Evolutionary conservation across 2,888 invertebrate species (phyloP).

Genomic region (Xestoiulus laeticollis): DNA sequence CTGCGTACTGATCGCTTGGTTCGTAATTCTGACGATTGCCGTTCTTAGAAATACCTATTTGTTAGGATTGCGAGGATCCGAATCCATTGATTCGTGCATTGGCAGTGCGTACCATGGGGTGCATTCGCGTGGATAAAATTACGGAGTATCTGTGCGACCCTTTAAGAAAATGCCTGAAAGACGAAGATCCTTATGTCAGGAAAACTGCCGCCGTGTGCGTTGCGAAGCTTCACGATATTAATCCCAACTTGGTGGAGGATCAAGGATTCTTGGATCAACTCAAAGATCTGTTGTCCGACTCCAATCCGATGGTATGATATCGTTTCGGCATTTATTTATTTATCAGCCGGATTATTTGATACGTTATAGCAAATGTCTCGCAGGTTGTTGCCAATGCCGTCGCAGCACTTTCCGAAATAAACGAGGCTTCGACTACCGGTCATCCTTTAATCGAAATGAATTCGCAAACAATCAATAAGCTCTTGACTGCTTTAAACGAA

Average conservation of each 20-base stretch:
- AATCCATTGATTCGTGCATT: constrained; percentile 98
- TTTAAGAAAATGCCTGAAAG: constrained; percentile 79
- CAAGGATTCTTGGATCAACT: constrained; percentile 97
- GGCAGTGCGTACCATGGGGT: constrained; percentile 99
- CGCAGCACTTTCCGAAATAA: constrained; percentile 97
- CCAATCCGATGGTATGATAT: constrained; percentile 93
- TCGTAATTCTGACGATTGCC: not conserved
- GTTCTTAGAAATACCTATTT: constrained; percentile 54
- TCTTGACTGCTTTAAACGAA: constrained; percentile 97
- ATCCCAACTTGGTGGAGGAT: constrained; percentile 76
- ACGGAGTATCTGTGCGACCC: constrained; percentile 99
- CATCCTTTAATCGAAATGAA: constrained; percentile 95
- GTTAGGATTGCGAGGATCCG: constrained; percentile 98
- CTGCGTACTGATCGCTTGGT: not conserved
- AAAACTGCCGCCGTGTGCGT: constrained; percentile 99
- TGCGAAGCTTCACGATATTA: constrained; percentile 97
- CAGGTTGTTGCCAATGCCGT: constrained; percentile 97
- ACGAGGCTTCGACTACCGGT: constrained; percentile 96
- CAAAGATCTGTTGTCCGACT: constrained; percentile 96
- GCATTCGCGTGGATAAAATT: constrained; percentile 99
- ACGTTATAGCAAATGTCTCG: constrained; percentile 44
- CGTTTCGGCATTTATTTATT: constrained; percentile 41
- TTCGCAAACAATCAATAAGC: constrained; percentile 96
- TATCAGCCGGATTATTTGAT: constrained; percentile 29
- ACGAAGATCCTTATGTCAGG: constrained; percentile 96